These are phyloP conservation scores for Calliopsis andreniformis DNA, from an alignment of 1,140 invertebrate genomes.

Conservation along the genomic window DNA sequence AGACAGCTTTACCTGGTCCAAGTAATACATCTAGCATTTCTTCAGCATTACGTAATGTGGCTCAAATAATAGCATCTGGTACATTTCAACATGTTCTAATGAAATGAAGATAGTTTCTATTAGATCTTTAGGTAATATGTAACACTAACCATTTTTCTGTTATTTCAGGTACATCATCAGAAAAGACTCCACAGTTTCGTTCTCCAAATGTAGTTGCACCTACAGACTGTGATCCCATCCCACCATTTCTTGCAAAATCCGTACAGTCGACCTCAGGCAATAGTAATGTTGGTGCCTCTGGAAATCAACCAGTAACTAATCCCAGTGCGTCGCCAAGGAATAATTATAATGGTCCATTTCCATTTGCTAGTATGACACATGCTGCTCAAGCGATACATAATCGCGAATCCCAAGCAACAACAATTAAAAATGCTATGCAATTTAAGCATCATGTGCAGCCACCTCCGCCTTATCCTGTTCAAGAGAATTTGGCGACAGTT, in stretches of 20 bases:
- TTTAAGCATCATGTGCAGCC: conserved; percentile 79
- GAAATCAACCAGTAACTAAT: conserved; percentile 66
- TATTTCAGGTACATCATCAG: conserved; percentile 75
- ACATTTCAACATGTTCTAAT: conserved; percentile 34
- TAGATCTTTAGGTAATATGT: neutral
- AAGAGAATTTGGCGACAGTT: conserved; percentile 70
- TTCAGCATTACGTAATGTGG: conserved; percentile 77
- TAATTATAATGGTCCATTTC: conserved; percentile 86
- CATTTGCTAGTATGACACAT: conserved; percentile 95
- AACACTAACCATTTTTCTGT: neutral
- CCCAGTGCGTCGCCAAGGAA: conserved; percentile 77
- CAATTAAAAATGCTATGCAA: conserved; percentile 79
- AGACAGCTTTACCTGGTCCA: conserved; percentile 76
- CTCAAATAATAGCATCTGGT: conserved; percentile 79
- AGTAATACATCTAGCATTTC: conserved; percentile 77
- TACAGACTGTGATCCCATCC: conserved; percentile 86
- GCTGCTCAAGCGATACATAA: conserved; percentile 85
- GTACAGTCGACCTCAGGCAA: conserved; percentile 70
- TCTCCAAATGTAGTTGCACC: conserved; percentile 92
- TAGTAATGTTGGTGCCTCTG: conserved; percentile 62
- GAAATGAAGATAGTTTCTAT: neutral
- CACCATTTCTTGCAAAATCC: conserved; percentile 78
- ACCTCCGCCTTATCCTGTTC: conserved; percentile 79
- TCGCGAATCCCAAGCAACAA: conserved; percentile 75
- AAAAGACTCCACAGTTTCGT: conserved; percentile 84